These are phyloP conservation scores for Drosophila stalkeri DNA, from an alignment of 2,888 invertebrate genomes.

Conservation along the genomic window DNA sequence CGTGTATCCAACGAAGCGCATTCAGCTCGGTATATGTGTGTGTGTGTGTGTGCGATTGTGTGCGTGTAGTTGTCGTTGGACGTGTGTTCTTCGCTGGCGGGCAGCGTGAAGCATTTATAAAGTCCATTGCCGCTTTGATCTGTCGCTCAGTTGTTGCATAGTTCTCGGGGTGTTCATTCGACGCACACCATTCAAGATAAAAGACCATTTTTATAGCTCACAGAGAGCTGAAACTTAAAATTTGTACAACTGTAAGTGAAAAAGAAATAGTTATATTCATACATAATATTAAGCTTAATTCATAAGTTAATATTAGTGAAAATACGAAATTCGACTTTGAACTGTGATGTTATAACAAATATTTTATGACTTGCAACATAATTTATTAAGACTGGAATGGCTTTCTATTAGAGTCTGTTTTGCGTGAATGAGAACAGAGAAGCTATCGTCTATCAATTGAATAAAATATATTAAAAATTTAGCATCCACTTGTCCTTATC, in stretches of 20 bases:
- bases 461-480: background rate
- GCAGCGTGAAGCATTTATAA: constrained; percentile 66
- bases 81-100: constrained; percentile 44
- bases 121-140: constrained; percentile 79
- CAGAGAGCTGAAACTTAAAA: constrained; percentile 3
- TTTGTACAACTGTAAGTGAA: constrained; percentile 37
- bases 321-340: background rate
- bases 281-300: background rate
- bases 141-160: constrained; percentile 83
- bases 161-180: constrained; percentile 76
- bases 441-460: no score
- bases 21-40: constrained; percentile 16
- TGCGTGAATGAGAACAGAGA: no score
- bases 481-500: background rate
- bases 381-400: background rate
- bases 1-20: constrained; percentile 32
- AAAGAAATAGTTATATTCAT: background rate
- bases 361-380: background rate
- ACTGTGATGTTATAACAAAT: background rate
- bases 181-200: constrained; percentile 26
- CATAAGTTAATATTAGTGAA: background rate
- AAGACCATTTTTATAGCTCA: background rate
- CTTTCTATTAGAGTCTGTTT: background rate
- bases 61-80: constrained; percentile 11
- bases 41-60: constrained; percentile 5